These are phyloP conservation scores for Bothrops alternatus DNA, from an alignment of 2,797 vertebrate species.

Conservation along the genomic window DNA sequence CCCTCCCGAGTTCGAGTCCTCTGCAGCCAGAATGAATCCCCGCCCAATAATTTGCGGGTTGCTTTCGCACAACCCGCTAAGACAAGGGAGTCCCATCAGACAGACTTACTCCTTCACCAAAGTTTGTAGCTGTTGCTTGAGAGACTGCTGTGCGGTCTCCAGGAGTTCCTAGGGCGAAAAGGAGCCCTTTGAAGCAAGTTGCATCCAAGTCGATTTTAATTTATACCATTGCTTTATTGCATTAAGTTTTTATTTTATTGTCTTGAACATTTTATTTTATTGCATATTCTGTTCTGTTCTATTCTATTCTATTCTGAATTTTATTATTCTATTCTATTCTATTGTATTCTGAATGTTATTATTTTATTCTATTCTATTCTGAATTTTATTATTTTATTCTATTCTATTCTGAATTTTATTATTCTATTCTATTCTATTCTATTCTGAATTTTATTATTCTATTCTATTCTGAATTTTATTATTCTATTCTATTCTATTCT, in stretches of 20 bases:
- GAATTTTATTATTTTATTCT: no score
- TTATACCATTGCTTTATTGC: background rate
- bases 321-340: no score
- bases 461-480: no score
- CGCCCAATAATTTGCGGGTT: background rate
- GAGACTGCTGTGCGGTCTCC: conserved; percentile 79
- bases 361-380: background rate
- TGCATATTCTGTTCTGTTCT: no score
- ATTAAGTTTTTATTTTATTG: no score
- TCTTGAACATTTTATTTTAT: background rate
- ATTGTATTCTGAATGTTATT: no score
- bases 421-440: no score
- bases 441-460: no score
- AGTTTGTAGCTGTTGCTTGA: conserved; percentile 82
- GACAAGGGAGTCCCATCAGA: background rate
- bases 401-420: no score
- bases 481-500: no score
- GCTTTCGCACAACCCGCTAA: background rate
- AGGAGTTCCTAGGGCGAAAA: conserved; percentile 78
- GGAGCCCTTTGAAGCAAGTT: background rate
- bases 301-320: no score
- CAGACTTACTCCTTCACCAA: conserved; percentile 88
- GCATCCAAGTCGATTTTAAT: background rate
- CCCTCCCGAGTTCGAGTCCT: background rate
- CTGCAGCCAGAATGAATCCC: background rate